Conservation (phyloP, 2,888 invertebrate species). For the Drosophila flavopinicola region DNA sequence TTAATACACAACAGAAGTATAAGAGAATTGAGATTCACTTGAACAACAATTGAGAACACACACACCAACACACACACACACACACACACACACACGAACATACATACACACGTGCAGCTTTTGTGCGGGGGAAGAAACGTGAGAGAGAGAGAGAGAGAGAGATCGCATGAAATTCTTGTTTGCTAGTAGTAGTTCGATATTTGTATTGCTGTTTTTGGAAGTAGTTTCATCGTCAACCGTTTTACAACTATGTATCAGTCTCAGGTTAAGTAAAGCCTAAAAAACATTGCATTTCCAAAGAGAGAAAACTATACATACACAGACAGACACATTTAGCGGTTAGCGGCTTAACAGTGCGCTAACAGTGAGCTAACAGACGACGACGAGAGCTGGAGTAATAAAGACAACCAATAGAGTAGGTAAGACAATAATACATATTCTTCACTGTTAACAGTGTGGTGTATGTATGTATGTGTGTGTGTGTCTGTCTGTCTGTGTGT, state of each 20-base stretch:
- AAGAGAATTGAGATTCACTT: constrained; percentile 6
- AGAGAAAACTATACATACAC: background rate
- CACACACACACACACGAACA: too few relatives aligned
- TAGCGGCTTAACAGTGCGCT: constrained; percentile 5
- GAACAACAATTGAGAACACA: background rate
- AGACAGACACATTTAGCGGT: background rate
- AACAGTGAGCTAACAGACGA: too few relatives aligned
- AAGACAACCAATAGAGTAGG: constrained; percentile 42
- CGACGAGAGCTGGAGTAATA: too few relatives aligned
- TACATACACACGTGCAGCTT: background rate
- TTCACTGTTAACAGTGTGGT: constrained; percentile 10
- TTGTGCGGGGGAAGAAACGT: background rate
- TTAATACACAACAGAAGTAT: constrained; percentile 25
- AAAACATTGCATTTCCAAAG: background rate
- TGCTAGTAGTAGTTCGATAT: background rate
- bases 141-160: too few relatives aligned
- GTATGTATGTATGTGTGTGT: constrained; percentile 6
- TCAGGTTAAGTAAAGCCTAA: constrained; percentile 34
- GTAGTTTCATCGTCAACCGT: constrained; percentile 9
- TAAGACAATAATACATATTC: constrained; percentile 25
- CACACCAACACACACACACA: background rate
- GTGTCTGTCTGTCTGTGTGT: constrained; percentile 10
- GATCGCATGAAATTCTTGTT: too few relatives aligned
- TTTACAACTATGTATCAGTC: constrained; percentile 33
- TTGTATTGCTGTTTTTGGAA: constrained; percentile 12